phyloP scores from a whole-genome alignment of 2,113 vertebrate species.

The Heterotis niloticus region DNA sequence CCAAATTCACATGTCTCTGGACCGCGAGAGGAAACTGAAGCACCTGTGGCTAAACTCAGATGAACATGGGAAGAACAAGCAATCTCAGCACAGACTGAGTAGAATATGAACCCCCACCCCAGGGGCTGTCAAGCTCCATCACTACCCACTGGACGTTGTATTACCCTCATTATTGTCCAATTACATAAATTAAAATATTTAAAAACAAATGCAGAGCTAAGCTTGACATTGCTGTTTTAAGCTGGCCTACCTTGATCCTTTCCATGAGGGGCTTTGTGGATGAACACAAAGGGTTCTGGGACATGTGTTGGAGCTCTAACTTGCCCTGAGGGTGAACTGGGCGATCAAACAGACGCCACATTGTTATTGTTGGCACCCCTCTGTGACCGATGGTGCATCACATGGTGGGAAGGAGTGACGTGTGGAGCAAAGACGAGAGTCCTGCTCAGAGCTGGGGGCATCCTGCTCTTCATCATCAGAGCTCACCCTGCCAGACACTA shows the following conservation, averaged over 20 bases:
- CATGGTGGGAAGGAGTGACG: constrained; percentile 40
- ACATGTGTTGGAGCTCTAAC: constrained; percentile 35
- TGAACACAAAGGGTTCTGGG: constrained; percentile 34
- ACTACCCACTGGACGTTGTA: too few relatives aligned
- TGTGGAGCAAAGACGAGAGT: constrained; percentile 35
- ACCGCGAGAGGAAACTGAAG: too few relatives aligned
- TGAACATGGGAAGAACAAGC: neutral
- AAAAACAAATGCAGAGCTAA: constrained; percentile 3
- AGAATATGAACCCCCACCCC: neutral
- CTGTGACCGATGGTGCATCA: constrained; percentile 41
- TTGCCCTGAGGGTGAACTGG: constrained; percentile 44
- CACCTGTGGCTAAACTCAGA: too few relatives aligned
- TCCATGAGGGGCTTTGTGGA: neutral
- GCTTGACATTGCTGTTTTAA: constrained; percentile 16
- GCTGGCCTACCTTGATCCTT: neutral
- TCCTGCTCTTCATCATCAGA: constrained; percentile 18
- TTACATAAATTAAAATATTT: neutral
- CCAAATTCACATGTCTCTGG: too few relatives aligned
- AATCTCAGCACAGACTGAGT: neutral
- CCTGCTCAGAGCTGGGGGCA: constrained; percentile 28
- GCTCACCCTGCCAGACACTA: constrained; percentile 27
- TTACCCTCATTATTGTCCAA: too few relatives aligned
- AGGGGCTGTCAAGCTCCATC: too few relatives aligned
- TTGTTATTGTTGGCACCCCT: constrained; percentile 37
- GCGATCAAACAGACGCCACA: constrained; percentile 43